phyloP scores from a whole-genome alignment of 2,888 invertebrate genomes.

The Phortica magna region DNA sequence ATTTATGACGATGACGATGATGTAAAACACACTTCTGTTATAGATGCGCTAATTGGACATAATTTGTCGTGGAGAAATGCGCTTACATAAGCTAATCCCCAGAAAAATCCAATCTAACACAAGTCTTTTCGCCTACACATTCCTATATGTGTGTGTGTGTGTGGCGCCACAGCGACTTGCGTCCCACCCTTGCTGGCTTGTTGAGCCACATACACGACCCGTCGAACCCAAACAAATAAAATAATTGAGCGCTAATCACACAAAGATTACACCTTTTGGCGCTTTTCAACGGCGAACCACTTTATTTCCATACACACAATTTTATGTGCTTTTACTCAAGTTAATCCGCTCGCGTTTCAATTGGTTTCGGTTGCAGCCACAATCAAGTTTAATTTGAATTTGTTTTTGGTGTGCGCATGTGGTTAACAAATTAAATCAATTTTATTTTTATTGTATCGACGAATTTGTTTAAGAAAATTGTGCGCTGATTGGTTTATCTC shows the following conservation, averaged over 20 bases:
- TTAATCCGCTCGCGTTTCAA: conserved; percentile 36
- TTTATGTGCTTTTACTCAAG: conserved; percentile 30
- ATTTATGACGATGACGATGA: not conserved
- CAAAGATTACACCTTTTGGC: conserved; percentile 32
- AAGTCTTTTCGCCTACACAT: too few relatives aligned
- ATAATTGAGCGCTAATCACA: conserved; percentile 60
- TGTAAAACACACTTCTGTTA: conserved; percentile 18
- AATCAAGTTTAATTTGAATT: conserved; percentile 16
- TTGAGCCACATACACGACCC: too few relatives aligned
- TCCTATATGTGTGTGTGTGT: too few relatives aligned
- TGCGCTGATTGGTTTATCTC: not conserved
- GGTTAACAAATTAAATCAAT: conserved; percentile 48
- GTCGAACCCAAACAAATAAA: conserved; percentile 56
- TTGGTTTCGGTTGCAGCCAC: conserved; percentile 28
- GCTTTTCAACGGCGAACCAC: conserved; percentile 1
- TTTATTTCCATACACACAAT: not conserved
- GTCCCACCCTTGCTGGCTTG: too few relatives aligned
- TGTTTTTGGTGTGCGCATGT: conserved; percentile 6
- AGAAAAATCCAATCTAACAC: too few relatives aligned
- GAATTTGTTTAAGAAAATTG: conserved; percentile 40
- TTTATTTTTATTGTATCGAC: conserved; percentile 44
- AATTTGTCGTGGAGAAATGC: not conserved
- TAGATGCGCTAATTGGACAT: conserved; percentile 17
- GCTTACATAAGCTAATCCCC: not conserved
- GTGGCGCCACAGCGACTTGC: too few relatives aligned